These are phyloP conservation scores for Mimumesa dahlbomi DNA, from an alignment of 2,888 invertebrate species.

Conservation along the genomic window DNA sequence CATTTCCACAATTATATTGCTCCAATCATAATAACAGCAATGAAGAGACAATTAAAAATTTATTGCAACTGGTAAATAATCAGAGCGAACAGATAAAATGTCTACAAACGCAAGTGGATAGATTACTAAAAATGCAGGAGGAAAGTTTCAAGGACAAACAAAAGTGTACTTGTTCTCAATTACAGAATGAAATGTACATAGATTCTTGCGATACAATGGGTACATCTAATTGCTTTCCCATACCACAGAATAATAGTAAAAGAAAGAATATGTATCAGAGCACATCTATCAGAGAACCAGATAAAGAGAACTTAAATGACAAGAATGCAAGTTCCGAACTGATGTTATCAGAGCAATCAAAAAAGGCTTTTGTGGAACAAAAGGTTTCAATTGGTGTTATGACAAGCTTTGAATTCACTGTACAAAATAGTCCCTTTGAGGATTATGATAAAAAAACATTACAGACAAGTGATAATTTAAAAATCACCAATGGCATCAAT, in stretches of 20 bases:
- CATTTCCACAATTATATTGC: conserved; percentile 51
- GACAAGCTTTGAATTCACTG: conserved; percentile 86
- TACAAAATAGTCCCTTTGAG: conserved; percentile 74
- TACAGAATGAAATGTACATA: conserved; percentile 72
- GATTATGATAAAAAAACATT: conserved; percentile 51
- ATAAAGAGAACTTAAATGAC: conserved; percentile 35
- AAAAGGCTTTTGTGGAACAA: conserved; percentile 79
- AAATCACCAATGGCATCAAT: conserved; percentile 30
- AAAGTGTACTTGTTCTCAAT: conserved; percentile 65
- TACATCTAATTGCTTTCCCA: conserved; percentile 18
- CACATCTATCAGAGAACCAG: conserved; percentile 16
- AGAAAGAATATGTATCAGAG: conserved; percentile 23
- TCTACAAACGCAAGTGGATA: conserved; percentile 85
- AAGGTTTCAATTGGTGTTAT: conserved; percentile 87
- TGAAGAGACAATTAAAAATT: conserved; percentile 77
- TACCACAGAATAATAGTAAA: conserved; percentile 18
- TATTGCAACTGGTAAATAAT: conserved; percentile 85
- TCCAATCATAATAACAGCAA: conserved; percentile 55
- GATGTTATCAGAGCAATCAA: conserved; percentile 45
- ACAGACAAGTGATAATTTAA: conserved; percentile 39
- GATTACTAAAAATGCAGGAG: conserved; percentile 79
- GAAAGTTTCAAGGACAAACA: conserved; percentile 63
- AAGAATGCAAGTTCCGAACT: conserved; percentile 58
- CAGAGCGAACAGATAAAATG: conserved; percentile 86
- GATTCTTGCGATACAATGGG: conserved; percentile 20